phyloP scores from a whole-genome alignment of 2,113 vertebrate genomes.

The Dipodomys merriami region DNA sequence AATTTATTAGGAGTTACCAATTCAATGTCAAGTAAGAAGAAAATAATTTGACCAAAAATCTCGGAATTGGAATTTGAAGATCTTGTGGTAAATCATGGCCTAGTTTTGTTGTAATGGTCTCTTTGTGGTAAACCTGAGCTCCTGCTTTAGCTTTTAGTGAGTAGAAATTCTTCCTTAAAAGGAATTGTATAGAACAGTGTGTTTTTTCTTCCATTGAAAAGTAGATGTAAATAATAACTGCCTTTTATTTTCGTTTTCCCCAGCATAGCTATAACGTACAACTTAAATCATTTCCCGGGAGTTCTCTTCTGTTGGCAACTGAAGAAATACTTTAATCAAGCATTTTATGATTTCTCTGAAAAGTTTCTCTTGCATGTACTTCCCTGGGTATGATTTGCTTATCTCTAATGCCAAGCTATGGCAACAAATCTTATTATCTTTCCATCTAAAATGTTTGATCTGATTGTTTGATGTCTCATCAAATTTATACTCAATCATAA shows the following conservation, averaged over 20 bases:
- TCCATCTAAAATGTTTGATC: not conserved
- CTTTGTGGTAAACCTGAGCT: conserved; percentile 34
- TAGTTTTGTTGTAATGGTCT: conserved; percentile 47
- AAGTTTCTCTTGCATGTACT: not conserved
- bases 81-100: conserved; percentile 41
- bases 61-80: not conserved
- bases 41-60: not conserved
- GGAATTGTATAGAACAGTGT: not conserved
- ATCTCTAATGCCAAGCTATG: not conserved
- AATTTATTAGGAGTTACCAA: conserved; percentile 19
- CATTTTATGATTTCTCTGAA: not conserved
- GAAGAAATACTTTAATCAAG: not conserved
- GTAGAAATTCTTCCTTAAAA: conserved; percentile 44
- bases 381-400: not conserved
- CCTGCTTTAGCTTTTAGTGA: conserved; percentile 24
- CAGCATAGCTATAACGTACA: not conserved
- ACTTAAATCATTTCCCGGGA: not conserved
- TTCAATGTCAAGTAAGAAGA: conserved; percentile 23
- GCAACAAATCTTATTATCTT: not conserved
- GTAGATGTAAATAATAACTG: not conserved
- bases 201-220: not conserved
- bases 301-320: not conserved
- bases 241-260: no score
- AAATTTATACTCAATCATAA: not conserved
- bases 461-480: not conserved